Base-by-base conservation (phyloP, 2,797 vertebrate species). In the Mionectes olivaceus region DNA sequence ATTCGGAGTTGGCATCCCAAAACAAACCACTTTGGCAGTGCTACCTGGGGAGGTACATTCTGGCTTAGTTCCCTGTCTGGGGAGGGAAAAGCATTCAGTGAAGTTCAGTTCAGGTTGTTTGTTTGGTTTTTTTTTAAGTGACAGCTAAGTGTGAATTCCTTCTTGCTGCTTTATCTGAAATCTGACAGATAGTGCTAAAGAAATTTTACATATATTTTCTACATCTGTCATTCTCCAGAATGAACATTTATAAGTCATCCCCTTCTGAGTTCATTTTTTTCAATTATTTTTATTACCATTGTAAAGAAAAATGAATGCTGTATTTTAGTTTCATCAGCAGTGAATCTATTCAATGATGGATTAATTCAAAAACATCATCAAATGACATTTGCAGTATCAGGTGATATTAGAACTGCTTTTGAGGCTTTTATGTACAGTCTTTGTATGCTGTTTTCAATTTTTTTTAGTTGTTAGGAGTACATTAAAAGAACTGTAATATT, bases 1-100 rank as follows among this genome's bases (percentile, higher is more conserved):
- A 99, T 97, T 99, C 99, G 0, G 99, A 99, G 96, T 87, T 99
- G 97, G 99, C 99, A 19, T 98, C 99, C 55, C 99, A 99, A 97
- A 99, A 99, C 97, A 99, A 99, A 95, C 99, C 99, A 2, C 99
- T 99, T 61, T 99, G 99, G 99, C 99, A 99, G 96, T 99, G 99
- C 97, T 99, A 99, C 97, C 97, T 99, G 94, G 99, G 99, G 94
- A 99, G 99, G 99, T 99, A 98, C 92, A 41, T 87, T 55, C 56
- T 95, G 59, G 19, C 95, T 89, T 82, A 41, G 44, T 73, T 96
- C 19, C 15, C 30, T 93, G 9, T 65, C 44, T 83, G 23, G 16
- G 37, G 88, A 50, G n/a, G 23, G 28, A 33, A 68, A 56, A 86
- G 24, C 9, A 47, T 43, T 47, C 5, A 53, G 0, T 85, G 50